These are phyloP conservation scores for Clusia tigrina DNA, from an alignment of 2,888 invertebrate species.

Conservation along the genomic window DNA sequence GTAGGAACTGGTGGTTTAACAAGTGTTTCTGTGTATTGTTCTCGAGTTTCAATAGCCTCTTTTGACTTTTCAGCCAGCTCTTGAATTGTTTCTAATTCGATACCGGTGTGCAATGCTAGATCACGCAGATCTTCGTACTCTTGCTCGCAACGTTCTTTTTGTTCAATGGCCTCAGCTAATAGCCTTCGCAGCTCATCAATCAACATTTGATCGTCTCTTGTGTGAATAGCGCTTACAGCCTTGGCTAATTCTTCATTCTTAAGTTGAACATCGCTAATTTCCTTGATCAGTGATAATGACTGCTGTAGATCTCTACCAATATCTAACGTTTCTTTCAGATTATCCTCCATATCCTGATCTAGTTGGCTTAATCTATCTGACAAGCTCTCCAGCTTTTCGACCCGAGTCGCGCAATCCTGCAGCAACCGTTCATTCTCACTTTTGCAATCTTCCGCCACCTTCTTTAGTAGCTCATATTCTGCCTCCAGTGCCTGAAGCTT, in stretches of 20 bases:
- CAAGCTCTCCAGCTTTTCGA: constrained; percentile 37
- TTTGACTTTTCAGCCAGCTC: background rate
- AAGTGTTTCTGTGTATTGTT: too few relatives aligned
- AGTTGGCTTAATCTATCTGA: constrained; percentile 40
- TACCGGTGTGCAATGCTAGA: constrained; percentile 32
- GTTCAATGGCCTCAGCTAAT: constrained; percentile 42
- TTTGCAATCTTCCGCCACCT: constrained; percentile 25
- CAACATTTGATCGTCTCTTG: constrained; percentile 42
- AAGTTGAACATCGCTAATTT: constrained; percentile 50
- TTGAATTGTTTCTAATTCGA: background rate
- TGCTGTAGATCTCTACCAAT: constrained; percentile 46
- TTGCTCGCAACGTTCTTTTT: constrained; percentile 39
- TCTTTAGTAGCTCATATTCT: constrained; percentile 35
- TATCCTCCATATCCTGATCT: constrained; percentile 40
- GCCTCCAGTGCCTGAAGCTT: constrained; percentile 30
- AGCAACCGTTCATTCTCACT: constrained; percentile 41
- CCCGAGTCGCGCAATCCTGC: too few relatives aligned
- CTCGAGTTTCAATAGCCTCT: background rate
- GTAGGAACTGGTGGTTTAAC: too few relatives aligned
- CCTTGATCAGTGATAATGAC: constrained; percentile 45
- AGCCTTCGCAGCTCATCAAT: constrained; percentile 44
- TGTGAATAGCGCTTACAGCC: constrained; percentile 42
- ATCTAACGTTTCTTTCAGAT: constrained; percentile 25
- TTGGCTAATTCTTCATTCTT: constrained; percentile 46
- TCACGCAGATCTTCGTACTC: constrained; percentile 34